Conservation (phyloP, 2,797 vertebrate species). For the Hypotaenidia philippensis region DNA sequence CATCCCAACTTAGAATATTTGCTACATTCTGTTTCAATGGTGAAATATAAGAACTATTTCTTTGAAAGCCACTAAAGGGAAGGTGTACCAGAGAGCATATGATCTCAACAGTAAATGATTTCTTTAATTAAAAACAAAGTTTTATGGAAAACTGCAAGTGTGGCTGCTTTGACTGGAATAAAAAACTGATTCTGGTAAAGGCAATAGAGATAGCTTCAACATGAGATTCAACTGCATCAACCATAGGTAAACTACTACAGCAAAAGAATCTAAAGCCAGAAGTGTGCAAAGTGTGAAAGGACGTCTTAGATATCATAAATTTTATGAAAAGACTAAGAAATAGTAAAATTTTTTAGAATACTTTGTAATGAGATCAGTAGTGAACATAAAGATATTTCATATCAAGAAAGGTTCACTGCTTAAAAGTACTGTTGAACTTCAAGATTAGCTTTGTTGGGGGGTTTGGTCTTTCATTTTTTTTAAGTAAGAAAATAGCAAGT, state of each 20-base stretch:
- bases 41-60: background rate
- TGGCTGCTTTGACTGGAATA: background rate
- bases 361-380: background rate
- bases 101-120: background rate
- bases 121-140: background rate
- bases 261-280: background rate
- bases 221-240: background rate
- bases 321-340: background rate
- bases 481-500: background rate
- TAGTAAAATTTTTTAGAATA: background rate
- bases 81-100: background rate
- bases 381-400: background rate
- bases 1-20: fast-evolving
- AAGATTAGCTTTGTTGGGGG: background rate
- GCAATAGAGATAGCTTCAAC: fast-evolving
- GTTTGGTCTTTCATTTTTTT: background rate
- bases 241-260: background rate
- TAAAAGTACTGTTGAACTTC: background rate
- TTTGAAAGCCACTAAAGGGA: background rate
- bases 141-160: background rate
- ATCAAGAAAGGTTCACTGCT: background rate
- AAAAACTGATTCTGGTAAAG: background rate
- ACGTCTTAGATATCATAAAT: background rate
- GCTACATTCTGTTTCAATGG: background rate
- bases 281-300: background rate